These are phyloP conservation scores for Triplophysa dalaica DNA, from an alignment of 2,113 vertebrate species.

Conservation along the genomic window DNA sequence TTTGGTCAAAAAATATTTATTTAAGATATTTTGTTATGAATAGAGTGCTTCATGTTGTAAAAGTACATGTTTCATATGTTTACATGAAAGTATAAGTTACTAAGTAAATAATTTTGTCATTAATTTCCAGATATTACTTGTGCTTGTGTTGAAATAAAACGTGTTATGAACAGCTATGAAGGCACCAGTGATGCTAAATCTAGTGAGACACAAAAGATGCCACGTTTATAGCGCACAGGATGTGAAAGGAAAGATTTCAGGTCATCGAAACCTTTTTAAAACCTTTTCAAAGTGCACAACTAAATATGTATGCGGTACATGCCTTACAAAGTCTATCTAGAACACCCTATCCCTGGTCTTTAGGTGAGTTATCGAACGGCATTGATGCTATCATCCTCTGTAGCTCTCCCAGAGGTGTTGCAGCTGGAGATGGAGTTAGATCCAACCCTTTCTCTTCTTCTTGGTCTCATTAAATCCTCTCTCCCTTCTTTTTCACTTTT, in stretches of 20 bases:
- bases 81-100: too few species aligned
- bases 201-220: too few species aligned
- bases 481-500: slow-evolving; percentile 27
- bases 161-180: too few species aligned
- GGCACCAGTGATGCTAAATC: too few species aligned
- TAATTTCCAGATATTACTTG: too few species aligned
- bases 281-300: neutral
- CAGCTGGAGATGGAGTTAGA: neutral
- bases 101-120: too few species aligned
- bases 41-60: too few species aligned
- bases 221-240: too few species aligned
- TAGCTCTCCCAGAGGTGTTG: slow-evolving; percentile 7
- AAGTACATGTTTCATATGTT: too few species aligned
- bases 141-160: too few species aligned
- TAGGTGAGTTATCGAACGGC: neutral
- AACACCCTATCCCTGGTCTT: slow-evolving; percentile 17
- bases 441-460: slow-evolving; percentile 23
- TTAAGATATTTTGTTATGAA: neutral
- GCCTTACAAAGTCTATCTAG: neutral
- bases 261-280: neutral
- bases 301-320: neutral
- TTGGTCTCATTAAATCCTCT: slow-evolving; percentile 4
- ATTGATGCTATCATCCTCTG: neutral
- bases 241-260: neutral
- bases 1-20: too few species aligned